Evolutionary conservation across 2,113 vertebrate genomes (phyloP).

Genomic region (Pantherophis guttatus): DNA sequence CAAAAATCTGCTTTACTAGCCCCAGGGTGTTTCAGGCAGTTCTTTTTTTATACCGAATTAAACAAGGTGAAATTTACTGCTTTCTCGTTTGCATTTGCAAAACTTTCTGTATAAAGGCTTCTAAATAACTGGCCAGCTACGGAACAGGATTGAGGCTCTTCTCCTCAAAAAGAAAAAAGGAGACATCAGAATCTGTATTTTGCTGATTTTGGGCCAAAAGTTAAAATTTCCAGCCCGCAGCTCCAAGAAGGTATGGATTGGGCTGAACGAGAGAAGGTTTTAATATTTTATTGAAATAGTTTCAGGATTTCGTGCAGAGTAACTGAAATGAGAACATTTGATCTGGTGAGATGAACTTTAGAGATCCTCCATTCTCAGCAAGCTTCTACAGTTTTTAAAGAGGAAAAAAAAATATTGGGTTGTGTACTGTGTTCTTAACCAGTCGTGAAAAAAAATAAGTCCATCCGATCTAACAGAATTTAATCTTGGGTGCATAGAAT

Average conservation of each 20-base stretch:
- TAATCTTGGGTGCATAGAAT: neutral
- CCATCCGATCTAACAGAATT: neutral
- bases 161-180: neutral
- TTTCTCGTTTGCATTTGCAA: neutral
- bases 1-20: neutral
- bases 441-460: neutral
- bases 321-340: neutral
- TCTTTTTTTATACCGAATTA: constrained; percentile 14
- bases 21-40: neutral
- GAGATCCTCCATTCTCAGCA: neutral
- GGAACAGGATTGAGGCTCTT: neutral
- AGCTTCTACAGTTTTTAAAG: neutral
- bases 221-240: neutral
- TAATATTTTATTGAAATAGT: neutral
- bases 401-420: neutral
- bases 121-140: neutral
- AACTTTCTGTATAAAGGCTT: neutral
- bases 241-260: neutral
- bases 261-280: neutral
- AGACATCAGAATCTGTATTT: neutral
- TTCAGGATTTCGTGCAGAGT: neutral
- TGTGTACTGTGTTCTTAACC: neutral
- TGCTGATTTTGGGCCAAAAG: neutral
- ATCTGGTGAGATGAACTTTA: neutral
- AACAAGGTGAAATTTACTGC: neutral